Evolutionary conservation across 92 coral and sea anemone species (phyloP).

Genomic region (Zoanthus solanderi): DNA sequence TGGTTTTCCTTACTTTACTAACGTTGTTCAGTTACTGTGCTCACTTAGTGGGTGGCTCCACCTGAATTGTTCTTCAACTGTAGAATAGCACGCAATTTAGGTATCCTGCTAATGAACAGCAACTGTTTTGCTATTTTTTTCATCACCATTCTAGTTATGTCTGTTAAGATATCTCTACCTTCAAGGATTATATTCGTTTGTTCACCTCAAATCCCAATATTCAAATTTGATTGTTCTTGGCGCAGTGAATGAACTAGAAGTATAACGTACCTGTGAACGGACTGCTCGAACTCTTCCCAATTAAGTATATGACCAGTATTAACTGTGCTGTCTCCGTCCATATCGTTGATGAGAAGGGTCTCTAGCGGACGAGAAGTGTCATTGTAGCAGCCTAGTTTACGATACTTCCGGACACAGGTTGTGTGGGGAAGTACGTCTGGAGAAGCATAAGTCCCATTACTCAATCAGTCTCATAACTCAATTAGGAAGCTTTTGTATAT

Average conservation of each 20-base stretch:
- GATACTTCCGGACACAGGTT: constrained; percentile 60
- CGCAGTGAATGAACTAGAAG: background rate
- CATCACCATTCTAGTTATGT: no score
- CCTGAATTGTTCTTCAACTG: no score
- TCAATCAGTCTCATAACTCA: background rate
- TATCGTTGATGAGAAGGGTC: constrained; percentile 49
- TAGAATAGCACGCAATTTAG: no score
- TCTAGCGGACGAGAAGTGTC: constrained; percentile 37
- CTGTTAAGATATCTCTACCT: no score
- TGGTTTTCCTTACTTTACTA: no score
- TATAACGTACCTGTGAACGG: constrained; percentile 62
- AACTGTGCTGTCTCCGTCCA: constrained; percentile 10
- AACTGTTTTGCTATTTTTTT: no score
- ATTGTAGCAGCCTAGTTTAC: constrained; percentile 66
- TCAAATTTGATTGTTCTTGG: background rate
- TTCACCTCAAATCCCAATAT: background rate
- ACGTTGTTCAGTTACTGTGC: no score
- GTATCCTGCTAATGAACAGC: no score
- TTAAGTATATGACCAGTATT: constrained; percentile 36
- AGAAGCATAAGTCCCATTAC: background rate
- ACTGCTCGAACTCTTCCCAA: constrained; percentile 59
- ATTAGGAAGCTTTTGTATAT: no score
- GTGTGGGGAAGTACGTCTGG: constrained; percentile 29
- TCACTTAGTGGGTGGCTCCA: no score
- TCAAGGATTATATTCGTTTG: no score